phyloP scores from a whole-genome alignment of 2,113 vertebrate species.

The Nannobrachium achirus region DNA sequence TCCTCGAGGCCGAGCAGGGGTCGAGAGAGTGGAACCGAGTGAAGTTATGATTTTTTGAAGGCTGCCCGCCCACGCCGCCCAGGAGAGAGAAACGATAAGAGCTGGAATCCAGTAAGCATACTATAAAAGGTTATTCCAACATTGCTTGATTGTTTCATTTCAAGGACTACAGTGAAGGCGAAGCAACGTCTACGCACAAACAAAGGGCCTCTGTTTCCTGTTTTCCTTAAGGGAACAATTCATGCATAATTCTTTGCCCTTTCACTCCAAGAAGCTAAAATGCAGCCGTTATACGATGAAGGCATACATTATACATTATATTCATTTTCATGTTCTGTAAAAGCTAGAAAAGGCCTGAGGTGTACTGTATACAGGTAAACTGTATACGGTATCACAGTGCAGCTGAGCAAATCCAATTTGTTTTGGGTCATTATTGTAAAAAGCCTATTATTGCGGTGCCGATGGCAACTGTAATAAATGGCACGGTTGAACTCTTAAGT shows the following conservation, averaged over 20 bases:
- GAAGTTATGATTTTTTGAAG: conserved; percentile 35
- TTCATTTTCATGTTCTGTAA: conserved; percentile 17
- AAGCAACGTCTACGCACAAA: conserved; percentile 8
- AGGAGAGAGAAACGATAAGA: conserved; percentile 7
- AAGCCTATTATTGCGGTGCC: conserved; percentile 34
- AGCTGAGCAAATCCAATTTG: conserved; percentile 22
- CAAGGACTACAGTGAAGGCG: conserved; percentile 11
- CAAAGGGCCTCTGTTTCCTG: conserved; percentile 6
- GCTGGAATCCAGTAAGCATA: conserved; percentile 49
- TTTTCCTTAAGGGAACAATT: conserved; percentile 6
- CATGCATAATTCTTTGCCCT: conserved; percentile 9
- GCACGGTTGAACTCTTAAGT: conserved; percentile 5
- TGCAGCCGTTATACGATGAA: conserved; percentile 25
- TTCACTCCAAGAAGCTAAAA: conserved; percentile 17
- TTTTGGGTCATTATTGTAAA: conserved; percentile 52
- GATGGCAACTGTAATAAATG: conserved; percentile 19
- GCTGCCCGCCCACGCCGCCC: conserved; percentile 12
- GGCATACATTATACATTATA: conserved; percentile 21
- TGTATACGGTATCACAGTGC: conserved; percentile 29
- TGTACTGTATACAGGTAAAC: conserved; percentile 24
- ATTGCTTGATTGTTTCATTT: conserved; percentile 14
- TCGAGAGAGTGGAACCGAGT: conserved; percentile 8
- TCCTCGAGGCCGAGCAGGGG: conserved; percentile 13
- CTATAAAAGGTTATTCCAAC: conserved; percentile 35
- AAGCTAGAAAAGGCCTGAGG: conserved; percentile 25